Percentiles rank a stretch among this genome's conserved stretches.
Evolutionary conservation across 2,113 vertebrate species (phyloP).

Genomic region (Eupsittula cactorum): DNA sequence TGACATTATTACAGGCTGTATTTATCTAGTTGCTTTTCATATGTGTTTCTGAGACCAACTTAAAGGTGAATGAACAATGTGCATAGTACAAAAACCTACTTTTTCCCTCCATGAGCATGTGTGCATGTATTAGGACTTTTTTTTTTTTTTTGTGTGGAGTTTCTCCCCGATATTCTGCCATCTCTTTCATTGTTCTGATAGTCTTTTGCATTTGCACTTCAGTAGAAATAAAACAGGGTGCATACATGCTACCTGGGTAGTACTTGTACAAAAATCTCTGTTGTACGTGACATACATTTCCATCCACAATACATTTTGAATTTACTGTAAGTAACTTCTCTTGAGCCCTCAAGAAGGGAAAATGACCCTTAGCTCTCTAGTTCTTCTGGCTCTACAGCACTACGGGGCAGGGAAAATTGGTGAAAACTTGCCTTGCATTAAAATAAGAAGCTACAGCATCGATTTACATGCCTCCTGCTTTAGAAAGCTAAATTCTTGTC

Average conservation of each 20-base stretch:
- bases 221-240: neutral
- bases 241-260: neutral
- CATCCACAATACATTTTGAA: neutral
- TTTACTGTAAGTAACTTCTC: neutral
- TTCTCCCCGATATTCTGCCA: neutral
- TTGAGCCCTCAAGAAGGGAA: neutral
- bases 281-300: neutral
- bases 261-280: neutral
- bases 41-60: neutral
- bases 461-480: neutral
- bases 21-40: neutral
- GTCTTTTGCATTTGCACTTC: neutral
- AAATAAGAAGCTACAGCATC: neutral
- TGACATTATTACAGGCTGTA: neutral
- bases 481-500: neutral
- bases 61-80: neutral
- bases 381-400: neutral
- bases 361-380: neutral
- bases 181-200: neutral
- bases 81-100: neutral
- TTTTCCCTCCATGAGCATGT: neutral
- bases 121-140: neutral
- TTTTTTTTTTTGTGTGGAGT: neutral
- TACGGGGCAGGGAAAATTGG: neutral
- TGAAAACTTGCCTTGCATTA: neutral